Evolutionary conservation across 2,888 invertebrate genomes (phyloP), one percentile per base, ranked within the genome.

Genomic region (Caenorhabditis virilis): DNA sequence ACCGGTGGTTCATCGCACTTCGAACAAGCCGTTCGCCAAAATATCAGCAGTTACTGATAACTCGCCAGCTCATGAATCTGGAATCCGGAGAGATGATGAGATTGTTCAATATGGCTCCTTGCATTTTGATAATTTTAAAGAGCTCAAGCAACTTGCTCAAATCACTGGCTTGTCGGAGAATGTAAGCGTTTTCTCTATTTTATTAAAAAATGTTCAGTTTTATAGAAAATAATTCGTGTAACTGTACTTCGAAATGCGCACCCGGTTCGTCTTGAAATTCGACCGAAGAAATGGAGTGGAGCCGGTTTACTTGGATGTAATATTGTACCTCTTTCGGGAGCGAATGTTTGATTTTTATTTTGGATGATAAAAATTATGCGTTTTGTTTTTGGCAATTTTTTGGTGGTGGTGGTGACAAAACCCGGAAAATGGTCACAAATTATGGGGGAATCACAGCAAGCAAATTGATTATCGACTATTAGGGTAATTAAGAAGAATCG

Each of bases 101-200:
- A 69, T 80, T 46, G 69, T 80, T 43, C 80, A 80, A 55, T 80
- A 75, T 52, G 80, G 79, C 22, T 38, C 49, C 9, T 54, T 80
- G n/a, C 80, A 80, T 50, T 65, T 65, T 23, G 79, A 63, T 36
- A 78, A 77, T 41, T 80, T 74, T 59, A 30, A 43, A 1, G 64
- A 69, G 20, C 48, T 82, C 45, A 39, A 69, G 15, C 71, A 80
- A 33, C 23, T 80, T 9, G 66, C 69, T 20, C 57, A 75, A 16
- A 41, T 73, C 11, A 76, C 80, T 11, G 53, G 58, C 26, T 42
- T 58, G 7, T 62, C 43, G 22, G 72, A 78, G 38, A 69, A 63
- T 15, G 80, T 80, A 11, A 54, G 74, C 30, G 27, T 16, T 42
- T 27, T 41, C 9, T 26, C 11, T 15, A 5, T n/a, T n/a, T 11